Conservation (phyloP, 2,888 invertebrate genomes). For the Andrena marginata region DNA sequence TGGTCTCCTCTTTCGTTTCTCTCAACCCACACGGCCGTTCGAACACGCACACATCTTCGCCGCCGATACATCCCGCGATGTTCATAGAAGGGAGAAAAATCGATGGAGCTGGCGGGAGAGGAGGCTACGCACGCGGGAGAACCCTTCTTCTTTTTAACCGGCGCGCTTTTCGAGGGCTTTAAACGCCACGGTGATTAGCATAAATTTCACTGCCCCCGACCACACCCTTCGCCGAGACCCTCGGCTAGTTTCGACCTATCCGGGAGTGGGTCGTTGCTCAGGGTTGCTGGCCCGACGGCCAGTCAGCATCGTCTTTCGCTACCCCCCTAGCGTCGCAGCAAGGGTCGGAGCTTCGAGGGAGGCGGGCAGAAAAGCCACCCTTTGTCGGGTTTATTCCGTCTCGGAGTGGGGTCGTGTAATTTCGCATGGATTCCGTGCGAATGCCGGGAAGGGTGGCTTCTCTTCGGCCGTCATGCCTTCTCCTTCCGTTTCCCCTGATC, state of each 20-base stretch:
- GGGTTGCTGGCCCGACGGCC: slow-evolving; percentile 57
- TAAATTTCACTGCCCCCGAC: slow-evolving; percentile 74
- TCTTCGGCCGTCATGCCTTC: slow-evolving; percentile 34
- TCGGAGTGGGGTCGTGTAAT: slow-evolving; percentile 54
- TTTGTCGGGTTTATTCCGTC: slow-evolving; percentile 37
- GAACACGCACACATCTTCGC: slow-evolving; percentile 34
- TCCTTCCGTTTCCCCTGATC: slow-evolving; percentile 39
- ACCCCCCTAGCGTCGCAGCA: slow-evolving; percentile 50
- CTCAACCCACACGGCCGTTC: slow-evolving; percentile 28
- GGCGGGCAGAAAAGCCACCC: slow-evolving; percentile 66
- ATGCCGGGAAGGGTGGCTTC: slow-evolving; percentile 55
- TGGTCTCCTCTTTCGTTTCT: slow-evolving; percentile 56
- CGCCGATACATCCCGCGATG: slow-evolving; percentile 45
- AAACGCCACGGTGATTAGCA: slow-evolving; percentile 72
- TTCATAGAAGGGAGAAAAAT: slow-evolving; percentile 79
- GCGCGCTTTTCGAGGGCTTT: slow-evolving; percentile 59
- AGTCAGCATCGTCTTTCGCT: slow-evolving; percentile 71
- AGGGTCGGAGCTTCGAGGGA: slow-evolving; percentile 64
- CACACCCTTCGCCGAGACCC: slow-evolving; percentile 74
- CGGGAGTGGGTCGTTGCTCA: slow-evolving; percentile 38
- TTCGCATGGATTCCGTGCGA: slow-evolving; percentile 61
- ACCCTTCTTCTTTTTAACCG: slow-evolving; percentile 64
- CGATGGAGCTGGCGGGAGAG: slow-evolving; percentile 79
- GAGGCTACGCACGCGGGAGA: slow-evolving; percentile 56
- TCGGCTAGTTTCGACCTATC: slow-evolving; percentile 66